phyloP scores from a whole-genome alignment of 1,140 invertebrate genomes.

The Coelopa frigida region DNA sequence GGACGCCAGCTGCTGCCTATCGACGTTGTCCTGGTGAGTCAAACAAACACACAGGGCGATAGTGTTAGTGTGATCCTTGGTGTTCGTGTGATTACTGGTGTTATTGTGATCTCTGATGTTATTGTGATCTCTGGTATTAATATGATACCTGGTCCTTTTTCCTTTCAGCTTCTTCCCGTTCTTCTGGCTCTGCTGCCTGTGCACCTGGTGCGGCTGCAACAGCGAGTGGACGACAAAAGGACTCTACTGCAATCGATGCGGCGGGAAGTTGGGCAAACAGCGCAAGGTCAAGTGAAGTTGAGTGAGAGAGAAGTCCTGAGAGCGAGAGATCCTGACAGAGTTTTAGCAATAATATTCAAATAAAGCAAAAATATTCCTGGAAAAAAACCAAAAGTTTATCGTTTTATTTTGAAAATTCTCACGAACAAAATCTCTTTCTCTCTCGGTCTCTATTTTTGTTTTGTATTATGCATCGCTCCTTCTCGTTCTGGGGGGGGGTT shows the following conservation, averaged over 20 bases:
- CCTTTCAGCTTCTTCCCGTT: slow-evolving; percentile 29
- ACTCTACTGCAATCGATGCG: slow-evolving; percentile 35
- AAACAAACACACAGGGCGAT: neutral
- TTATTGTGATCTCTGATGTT: too few species aligned
- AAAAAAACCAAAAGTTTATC: neutral
- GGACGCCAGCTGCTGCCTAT: slow-evolving; percentile 31
- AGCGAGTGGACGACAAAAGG: slow-evolving; percentile 40
- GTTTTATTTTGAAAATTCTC: neutral
- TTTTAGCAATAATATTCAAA: neutral
- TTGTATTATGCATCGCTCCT: too few species aligned
- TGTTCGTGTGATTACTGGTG: too few species aligned
- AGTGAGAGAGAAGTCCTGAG: too few species aligned
- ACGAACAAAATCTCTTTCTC: too few species aligned
- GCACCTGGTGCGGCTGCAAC: slow-evolving; percentile 40
- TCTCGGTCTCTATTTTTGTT: too few species aligned
- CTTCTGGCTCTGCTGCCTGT: slow-evolving; percentile 38
- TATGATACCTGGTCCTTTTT: too few species aligned
- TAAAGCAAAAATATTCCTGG: neutral
- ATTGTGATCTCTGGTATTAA: too few species aligned
- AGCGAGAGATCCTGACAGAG: too few species aligned
- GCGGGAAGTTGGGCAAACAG: slow-evolving; percentile 37
- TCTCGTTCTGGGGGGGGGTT: too few species aligned
- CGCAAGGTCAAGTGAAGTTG: slow-evolving; percentile 24
- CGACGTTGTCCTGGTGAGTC: slow-evolving; percentile 33
- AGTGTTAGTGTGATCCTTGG: too few species aligned